A percentile compares a stretch with the other conserved stretches of the same genome.
phyloP scores from a whole-genome alignment of 2,888 invertebrate species.

The Agrotis clavis region DNA sequence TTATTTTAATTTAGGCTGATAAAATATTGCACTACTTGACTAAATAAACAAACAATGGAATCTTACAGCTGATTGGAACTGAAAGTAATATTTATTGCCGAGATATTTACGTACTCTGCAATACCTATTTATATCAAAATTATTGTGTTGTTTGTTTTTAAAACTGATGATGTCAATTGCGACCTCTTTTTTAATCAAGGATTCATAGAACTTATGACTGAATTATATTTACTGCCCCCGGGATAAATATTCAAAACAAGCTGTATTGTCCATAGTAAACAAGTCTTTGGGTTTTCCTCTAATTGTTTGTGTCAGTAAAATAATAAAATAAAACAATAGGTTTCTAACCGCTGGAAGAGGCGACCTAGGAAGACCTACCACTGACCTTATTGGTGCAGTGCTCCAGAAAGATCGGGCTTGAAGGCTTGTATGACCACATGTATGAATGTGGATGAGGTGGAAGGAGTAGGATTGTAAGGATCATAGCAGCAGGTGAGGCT shows the following conservation, averaged over 20 bases:
- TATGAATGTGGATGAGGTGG: too few relatives aligned
- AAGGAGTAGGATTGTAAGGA: too few relatives aligned
- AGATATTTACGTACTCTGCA: conserved; percentile 12
- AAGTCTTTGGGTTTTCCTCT: background rate
- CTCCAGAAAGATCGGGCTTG: too few relatives aligned
- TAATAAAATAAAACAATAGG: too few relatives aligned
- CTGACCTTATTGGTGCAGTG: too few relatives aligned
- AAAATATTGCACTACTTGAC: conserved; percentile 14
- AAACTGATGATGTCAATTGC: background rate
- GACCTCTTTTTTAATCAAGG: background rate
- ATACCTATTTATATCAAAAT: background rate
- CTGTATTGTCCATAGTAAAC: background rate
- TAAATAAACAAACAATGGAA: conserved; percentile 37
- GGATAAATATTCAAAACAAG: background rate
- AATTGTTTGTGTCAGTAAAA: background rate
- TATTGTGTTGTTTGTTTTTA: conserved; percentile 2
- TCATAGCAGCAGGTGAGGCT: too few relatives aligned
- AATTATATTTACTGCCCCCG: background rate
- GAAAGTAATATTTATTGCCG: conserved; percentile 8
- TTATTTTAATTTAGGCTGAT: conserved; percentile 29
- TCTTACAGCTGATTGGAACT: conserved; percentile 32
- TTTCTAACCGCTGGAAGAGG: too few relatives aligned
- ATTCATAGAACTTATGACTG: background rate
- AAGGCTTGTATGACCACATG: too few relatives aligned
- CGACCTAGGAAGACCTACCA: too few relatives aligned